Conservation (phyloP, 37 sponge, comb jelly and placozoan species). For the Beroe forskalii region DNA sequence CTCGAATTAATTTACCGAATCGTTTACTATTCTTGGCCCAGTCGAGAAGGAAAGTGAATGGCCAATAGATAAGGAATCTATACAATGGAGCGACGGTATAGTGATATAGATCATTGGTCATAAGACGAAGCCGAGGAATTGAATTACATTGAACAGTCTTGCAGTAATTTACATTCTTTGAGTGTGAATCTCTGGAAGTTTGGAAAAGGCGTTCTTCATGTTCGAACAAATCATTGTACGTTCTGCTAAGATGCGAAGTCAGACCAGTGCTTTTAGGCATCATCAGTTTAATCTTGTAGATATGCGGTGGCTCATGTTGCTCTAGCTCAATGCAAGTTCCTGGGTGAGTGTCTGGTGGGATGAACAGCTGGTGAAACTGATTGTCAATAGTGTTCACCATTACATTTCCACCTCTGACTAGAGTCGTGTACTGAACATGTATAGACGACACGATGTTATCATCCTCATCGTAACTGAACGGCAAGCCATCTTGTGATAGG, state of each 20-base stretch:
- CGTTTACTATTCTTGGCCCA: not conserved
- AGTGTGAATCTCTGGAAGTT: not conserved
- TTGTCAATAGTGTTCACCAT: constrained; percentile 23
- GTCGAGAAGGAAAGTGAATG: not conserved
- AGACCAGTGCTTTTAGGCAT: not conserved
- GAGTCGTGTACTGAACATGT: constrained; percentile 4
- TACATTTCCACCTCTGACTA: constrained; percentile 10
- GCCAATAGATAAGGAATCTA: constrained; percentile 9
- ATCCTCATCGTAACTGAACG: not conserved
- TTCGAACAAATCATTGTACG: not conserved
- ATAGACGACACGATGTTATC: constrained; percentile 4
- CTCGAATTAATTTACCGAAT: not conserved
- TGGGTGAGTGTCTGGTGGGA: constrained; percentile 18
- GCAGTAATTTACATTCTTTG: not conserved
- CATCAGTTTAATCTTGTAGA: not conserved
- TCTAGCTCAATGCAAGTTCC: constrained; percentile 26
- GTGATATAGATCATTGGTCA: constrained; percentile 20
- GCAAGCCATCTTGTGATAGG: not conserved
- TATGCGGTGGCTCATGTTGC: not conserved
- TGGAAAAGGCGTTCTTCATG: not conserved
- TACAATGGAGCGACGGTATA: constrained; percentile 51
- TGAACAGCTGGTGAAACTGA: not conserved
- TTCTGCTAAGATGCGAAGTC: not conserved
- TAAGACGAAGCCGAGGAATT: not conserved
- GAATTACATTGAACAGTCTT: not conserved